phyloP scores from a whole-genome alignment of 1,140 invertebrate genomes.

The Zophobas atratus region DNA sequence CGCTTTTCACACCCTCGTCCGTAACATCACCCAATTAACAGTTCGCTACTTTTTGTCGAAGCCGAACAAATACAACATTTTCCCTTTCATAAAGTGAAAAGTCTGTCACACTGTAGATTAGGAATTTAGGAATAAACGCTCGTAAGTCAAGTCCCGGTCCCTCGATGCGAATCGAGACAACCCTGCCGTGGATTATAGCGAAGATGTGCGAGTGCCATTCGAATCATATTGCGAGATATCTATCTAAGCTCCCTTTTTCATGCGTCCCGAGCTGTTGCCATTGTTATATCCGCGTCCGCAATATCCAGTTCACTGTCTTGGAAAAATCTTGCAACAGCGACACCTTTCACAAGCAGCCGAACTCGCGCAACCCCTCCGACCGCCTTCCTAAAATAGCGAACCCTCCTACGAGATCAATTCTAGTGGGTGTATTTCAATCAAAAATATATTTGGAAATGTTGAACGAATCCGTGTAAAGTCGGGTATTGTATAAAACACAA shows the following conservation, averaged over 20 bases:
- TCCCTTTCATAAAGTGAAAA: no score
- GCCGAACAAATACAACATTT: no score
- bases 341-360: constrained; percentile 13
- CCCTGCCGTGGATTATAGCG: constrained; percentile 59
- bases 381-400: constrained; percentile 4
- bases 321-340: constrained; percentile 26
- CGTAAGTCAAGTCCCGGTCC: constrained; percentile 50
- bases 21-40: no score
- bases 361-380: not conserved
- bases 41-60: no score
- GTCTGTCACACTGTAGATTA: constrained; percentile 48
- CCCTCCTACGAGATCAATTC: constrained; percentile 52
- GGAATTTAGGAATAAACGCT: constrained; percentile 56
- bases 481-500: constrained; percentile 59
- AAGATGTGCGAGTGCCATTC: constrained; percentile 60
- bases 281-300: constrained; percentile 54
- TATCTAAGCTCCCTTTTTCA: constrained; percentile 59
- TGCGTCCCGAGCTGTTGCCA: constrained; percentile 51
- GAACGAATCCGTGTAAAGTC: constrained; percentile 54
- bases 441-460: constrained; percentile 60
- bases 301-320: constrained; percentile 45
- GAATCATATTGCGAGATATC: constrained; percentile 61
- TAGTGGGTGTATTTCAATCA: constrained; percentile 60
- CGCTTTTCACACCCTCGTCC: no score
- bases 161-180: constrained; percentile 56